Base-by-base conservation (phyloP, 2,797 vertebrate genomes). In the Thunnus albacares region DNA sequence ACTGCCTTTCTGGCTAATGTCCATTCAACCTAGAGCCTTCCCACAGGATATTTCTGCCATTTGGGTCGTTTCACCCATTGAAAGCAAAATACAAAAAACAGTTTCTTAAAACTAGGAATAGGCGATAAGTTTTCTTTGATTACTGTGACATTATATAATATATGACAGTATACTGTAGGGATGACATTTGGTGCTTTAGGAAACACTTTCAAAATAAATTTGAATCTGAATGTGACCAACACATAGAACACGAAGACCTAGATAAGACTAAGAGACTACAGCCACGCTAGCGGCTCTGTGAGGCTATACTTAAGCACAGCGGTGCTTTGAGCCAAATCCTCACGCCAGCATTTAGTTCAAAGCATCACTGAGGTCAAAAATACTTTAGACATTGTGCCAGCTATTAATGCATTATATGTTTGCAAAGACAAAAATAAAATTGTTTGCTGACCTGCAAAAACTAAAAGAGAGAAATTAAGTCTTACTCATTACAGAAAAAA, bases 361-460 rank as follows among this genome's bases (percentile, higher is more conserved):
- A 51, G 47, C 6, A 51, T 20, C 47, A 51, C 47, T 18, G 47
- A 49, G 45, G 45, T 49, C 17, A n/a, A 56, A 28, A 20, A 18
- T 14, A 63, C 35, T 22, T 13, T 38, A 10, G 24, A 28, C 6
- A 28, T 64, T 55, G 22, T 28, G 20, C 28, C 8, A 24, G 18
- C 14, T 14, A 52, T 41, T 58, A n/a, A 17, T 24, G 15, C 45
- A 49, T 49, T 18, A 18, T 17, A 49, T 49, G 45, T 49, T 45
- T 45, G 15, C 12, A 41, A 22, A 2, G 43, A 13, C 41, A 26
- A 0, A 26, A 18, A 12, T 28, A 0, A 13, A 22, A 71, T 28
- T 30, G 51, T 55, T 59, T 59, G 38, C 24, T 61, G 56, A 67
- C 13, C 58, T 30, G 7, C 38, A 8, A 41, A 79, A 41, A 55